Base-by-base conservation (phyloP, 2,888 invertebrate species). In the Trissoscelio sp. region DNA sequence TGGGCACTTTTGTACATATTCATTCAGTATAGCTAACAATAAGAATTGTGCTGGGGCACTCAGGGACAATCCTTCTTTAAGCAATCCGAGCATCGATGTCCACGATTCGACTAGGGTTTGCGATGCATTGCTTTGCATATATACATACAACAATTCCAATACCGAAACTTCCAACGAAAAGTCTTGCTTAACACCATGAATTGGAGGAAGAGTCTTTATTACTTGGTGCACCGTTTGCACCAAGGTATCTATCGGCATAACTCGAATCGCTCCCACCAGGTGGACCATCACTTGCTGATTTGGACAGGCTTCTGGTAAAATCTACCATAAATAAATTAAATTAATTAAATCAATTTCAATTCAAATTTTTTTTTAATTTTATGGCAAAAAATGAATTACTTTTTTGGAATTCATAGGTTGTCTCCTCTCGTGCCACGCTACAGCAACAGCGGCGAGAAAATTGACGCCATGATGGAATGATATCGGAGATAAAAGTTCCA, bases 401-500 rank as follows among this genome's bases (percentile, higher is more conserved):
- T 91, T 92, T 89, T 92, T 93, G 46, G 91, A 91, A 86, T 85
- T 92, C 73, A 92, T 92, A 5, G 92, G 89, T 83, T 93, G 93
- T 67, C 94, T 92, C 67, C 94, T 92, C 86, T 97, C 96, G 89
- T 95, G 95, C 97, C 97, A 97, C 28, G 96, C 96, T 4, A 97
- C 95, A 0, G 97, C 96, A 78, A 97, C 94, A 1, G 97, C 96
- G 5, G 96, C 95, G 73, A 97, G 92, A 86, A 97, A 96, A 88
- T 95, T 95, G 12, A 94, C 93, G 9, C 96, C 95, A 90, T 97
- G 96, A 88, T 96, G 95, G 69, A 96, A 94, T 5, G 96, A 96
- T 58, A 97, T 94, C 0, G 97, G 97, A 86, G 96, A 96, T 3
- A 97, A 91, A 84, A 97, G 95, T 88, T 96, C 96, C 85, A 97